Conservation (phyloP, 2,797 vertebrate genomes). For the Bradypodion ventrale region DNA sequence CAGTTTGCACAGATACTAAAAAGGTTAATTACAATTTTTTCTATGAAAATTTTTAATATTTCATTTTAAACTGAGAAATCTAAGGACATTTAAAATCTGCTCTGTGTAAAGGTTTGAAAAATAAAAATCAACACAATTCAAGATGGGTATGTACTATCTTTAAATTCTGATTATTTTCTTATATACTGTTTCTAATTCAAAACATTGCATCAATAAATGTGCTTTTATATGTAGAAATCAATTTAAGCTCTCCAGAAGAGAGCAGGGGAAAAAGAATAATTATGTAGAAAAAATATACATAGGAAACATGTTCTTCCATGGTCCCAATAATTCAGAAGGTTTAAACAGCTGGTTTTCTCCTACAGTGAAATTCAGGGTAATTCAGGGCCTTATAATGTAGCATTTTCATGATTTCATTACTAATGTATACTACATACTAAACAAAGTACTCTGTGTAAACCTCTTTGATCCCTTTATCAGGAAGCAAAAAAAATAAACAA, state of each 20-base stretch:
- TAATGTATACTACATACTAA: constrained; percentile 13
- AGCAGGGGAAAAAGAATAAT: constrained; percentile 34
- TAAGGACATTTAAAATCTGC: constrained; percentile 70
- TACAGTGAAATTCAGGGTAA: constrained; percentile 34
- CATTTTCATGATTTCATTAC: constrained; percentile 26
- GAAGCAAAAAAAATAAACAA: constrained; percentile 38
- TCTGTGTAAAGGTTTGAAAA: constrained; percentile 64
- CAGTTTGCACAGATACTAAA: constrained; percentile 64
- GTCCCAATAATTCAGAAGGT: neutral
- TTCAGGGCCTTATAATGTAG: neutral
- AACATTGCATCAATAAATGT: constrained; percentile 22
- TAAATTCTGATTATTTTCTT: constrained; percentile 47
- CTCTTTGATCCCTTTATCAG: constrained; percentile 39
- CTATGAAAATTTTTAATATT: constrained; percentile 71
- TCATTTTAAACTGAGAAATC: constrained; percentile 69
- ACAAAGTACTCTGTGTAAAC: neutral
- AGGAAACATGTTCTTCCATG: constrained; percentile 3
- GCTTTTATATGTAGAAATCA: constrained; percentile 16
- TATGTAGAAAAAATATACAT: constrained; percentile 7
- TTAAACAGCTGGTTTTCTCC: constrained; percentile 21
- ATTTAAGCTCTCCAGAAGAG: constrained; percentile 30
- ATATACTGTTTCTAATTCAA: constrained; percentile 27
- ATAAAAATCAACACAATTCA: constrained; percentile 54
- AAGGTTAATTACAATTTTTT: constrained; percentile 76
- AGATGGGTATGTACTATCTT: constrained; percentile 46